Conservation (phyloP, 1,140 invertebrate species). For the Ips nitidus region DNA sequence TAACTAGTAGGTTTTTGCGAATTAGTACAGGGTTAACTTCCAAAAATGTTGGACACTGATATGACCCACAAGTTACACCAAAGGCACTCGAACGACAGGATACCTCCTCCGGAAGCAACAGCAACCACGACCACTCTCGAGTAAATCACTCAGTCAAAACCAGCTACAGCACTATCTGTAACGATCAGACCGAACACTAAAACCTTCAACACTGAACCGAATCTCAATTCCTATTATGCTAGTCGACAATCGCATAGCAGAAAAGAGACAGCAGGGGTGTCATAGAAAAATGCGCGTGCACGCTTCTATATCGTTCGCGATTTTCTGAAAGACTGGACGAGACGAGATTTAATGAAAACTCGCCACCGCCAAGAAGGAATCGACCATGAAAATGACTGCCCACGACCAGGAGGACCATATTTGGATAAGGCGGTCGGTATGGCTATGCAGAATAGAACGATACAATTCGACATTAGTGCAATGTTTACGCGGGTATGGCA, state of each 20-base stretch:
- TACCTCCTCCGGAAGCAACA: too few relatives aligned
- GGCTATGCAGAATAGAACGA: slow-evolving; percentile 16
- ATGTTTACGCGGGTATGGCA: too few relatives aligned
- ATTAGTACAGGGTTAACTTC: slow-evolving; percentile 1
- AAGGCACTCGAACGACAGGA: too few relatives aligned
- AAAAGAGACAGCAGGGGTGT: slow-evolving; percentile 23
- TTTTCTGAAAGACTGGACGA: slow-evolving; percentile 31
- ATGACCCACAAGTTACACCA: too few relatives aligned
- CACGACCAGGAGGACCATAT: slow-evolving; percentile 21
- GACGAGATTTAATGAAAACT: slow-evolving; percentile 16
- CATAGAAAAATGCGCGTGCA: slow-evolving; percentile 12
- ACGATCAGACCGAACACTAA: slow-evolving; percentile 27
- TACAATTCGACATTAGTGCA: background rate
- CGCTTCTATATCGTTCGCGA: slow-evolving; percentile 31
- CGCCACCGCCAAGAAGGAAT: slow-evolving; percentile 28
- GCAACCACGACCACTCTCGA: too few relatives aligned
- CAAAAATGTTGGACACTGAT: too few relatives aligned
- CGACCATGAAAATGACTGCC: slow-evolving; percentile 33
- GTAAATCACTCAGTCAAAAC: background rate
- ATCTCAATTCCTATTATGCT: slow-evolving; percentile 38
- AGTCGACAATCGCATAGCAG: slow-evolving; percentile 30
- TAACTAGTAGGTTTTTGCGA: slow-evolving; percentile 14
- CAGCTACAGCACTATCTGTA: slow-evolving; percentile 17
- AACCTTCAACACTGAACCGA: slow-evolving; percentile 3
- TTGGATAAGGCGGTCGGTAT: slow-evolving; percentile 25